A percentile compares a stretch with the other conserved stretches of the same genome.
These are phyloP conservation scores for Lepidurus arcticus DNA, from an alignment of 1,140 invertebrate genomes.

Conservation along the genomic window DNA sequence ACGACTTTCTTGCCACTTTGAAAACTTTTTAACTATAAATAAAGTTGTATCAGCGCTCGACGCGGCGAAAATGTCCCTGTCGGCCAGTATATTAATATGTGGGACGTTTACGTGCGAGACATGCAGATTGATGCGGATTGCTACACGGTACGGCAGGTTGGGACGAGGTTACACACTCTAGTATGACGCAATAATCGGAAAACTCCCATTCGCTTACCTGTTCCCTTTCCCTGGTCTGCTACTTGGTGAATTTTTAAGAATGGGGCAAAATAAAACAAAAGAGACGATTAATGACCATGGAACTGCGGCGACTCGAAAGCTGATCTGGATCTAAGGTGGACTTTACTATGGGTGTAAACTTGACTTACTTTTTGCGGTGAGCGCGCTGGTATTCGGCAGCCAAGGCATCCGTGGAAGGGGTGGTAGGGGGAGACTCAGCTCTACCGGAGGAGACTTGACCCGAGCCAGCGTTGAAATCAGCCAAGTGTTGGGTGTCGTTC, in stretches of 20 bases:
- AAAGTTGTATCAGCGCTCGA: background rate
- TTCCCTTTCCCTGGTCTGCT: conserved; percentile 20
- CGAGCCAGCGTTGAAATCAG: background rate
- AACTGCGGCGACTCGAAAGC: background rate
- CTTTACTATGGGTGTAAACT: background rate
- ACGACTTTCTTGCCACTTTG: background rate
- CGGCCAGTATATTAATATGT: background rate
- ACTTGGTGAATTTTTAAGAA: conserved; percentile 11
- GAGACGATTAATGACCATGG: background rate
- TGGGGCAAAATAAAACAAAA: background rate
- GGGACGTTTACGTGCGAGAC: conserved; percentile 8
- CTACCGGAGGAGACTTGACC: background rate
- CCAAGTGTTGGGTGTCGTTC: background rate
- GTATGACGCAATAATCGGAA: background rate
- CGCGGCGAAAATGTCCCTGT: background rate
- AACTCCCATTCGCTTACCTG: background rate
- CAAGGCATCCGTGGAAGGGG: background rate
- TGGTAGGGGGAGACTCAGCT: background rate
- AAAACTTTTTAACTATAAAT: background rate
- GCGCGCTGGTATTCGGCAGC: background rate
- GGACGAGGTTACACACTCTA: background rate
- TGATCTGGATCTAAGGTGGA: background rate
- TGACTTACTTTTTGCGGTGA: conserved; percentile 9
- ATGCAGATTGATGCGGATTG: background rate
- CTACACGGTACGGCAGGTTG: background rate